Evolutionary conservation across 2,888 invertebrate genomes (phyloP).

Genomic region (Tetramorium bicarinatum): DNA sequence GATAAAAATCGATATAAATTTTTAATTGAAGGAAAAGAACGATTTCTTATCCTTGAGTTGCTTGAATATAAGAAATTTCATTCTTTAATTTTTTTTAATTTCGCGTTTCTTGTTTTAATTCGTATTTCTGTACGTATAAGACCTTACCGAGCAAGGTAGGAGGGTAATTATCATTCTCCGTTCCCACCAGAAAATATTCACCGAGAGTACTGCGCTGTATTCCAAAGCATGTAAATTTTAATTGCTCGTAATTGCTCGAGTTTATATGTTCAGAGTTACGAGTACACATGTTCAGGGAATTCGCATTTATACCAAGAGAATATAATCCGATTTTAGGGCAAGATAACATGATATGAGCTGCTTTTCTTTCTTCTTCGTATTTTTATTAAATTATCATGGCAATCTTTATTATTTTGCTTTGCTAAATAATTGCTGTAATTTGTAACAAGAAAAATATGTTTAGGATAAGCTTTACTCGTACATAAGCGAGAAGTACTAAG

Average conservation of each 20-base stretch:
- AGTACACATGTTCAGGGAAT: conserved; percentile 33
- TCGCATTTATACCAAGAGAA: conserved; percentile 18
- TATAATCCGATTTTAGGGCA: conserved; percentile 20
- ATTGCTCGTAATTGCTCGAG: conserved; percentile 42
- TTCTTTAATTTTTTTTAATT: background rate
- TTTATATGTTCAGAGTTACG: too few species aligned
- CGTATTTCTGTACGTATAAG: conserved; percentile 9
- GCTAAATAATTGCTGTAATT: conserved; percentile 34
- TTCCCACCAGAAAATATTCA: conserved; percentile 48
- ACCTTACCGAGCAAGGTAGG: background rate
- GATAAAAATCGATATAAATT: background rate
- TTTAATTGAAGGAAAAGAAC: background rate
- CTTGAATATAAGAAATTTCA: background rate
- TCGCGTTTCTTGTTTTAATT: background rate
- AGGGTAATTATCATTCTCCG: conserved; percentile 51
- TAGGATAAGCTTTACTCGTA: background rate
- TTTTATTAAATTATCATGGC: conserved; percentile 19
- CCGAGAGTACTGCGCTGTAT: background rate
- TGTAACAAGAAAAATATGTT: conserved; percentile 17
- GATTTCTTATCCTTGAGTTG: background rate
- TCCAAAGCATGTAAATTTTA: conserved; percentile 23
- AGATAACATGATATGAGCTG: conserved; percentile 33
- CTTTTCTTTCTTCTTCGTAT: background rate
- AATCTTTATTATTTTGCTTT: conserved; percentile 10
- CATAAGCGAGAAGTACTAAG: background rate